Conservation (phyloP, 1,140 invertebrate genomes). For the Platorchestia sp. region DNA sequence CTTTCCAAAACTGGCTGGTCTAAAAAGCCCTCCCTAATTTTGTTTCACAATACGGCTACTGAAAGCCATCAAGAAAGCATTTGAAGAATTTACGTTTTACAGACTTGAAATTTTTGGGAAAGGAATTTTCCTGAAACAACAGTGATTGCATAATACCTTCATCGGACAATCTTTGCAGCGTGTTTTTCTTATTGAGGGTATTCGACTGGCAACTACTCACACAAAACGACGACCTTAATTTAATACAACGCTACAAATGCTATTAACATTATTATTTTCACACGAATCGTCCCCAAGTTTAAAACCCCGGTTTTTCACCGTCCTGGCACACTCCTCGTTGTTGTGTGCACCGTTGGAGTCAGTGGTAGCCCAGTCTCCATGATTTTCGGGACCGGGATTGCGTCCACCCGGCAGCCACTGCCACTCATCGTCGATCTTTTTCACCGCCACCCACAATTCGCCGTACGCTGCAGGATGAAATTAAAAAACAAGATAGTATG, state of each 20-base stretch:
- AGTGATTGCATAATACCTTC: no score
- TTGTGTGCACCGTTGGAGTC: conserved; percentile 71
- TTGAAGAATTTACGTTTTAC: no score
- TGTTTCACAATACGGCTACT: no score
- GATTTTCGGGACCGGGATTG: background rate
- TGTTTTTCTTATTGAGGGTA: no score
- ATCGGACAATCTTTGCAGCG: no score
- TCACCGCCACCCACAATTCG: background rate
- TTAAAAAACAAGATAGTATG: no score
- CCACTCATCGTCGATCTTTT: background rate
- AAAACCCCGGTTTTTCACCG: background rate
- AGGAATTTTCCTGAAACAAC: no score
- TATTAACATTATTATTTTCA: background rate
- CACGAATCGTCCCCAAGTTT: background rate
- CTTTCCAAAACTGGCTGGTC: no score
- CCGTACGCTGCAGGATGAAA: background rate
- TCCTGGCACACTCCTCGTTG: conserved; percentile 67
- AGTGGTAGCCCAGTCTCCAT: background rate
- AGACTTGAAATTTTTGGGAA: no score
- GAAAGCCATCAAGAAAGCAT: no score
- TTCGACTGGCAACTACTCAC: no score
- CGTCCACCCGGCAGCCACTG: background rate
- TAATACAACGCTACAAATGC: background rate
- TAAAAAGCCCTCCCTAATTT: no score
- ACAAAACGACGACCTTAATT: background rate